phyloP scores from a whole-genome alignment of 2,113 vertebrate species.

The Python bivittatus region DNA sequence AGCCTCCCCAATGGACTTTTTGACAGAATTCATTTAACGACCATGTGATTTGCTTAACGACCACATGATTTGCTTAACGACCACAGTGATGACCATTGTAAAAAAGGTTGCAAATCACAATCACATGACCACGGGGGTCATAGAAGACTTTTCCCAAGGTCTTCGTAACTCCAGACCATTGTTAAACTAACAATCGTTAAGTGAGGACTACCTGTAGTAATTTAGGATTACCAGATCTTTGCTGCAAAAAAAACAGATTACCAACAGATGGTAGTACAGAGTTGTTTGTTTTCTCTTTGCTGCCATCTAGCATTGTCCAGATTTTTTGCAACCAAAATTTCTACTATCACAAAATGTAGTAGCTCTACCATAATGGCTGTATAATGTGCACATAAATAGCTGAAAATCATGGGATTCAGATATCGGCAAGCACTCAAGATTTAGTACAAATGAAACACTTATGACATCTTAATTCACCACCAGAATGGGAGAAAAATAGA shows the following conservation, averaged over 20 bases:
- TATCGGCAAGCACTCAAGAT: constrained; percentile 53
- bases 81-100: no score
- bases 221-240: neutral
- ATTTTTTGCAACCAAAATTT: neutral
- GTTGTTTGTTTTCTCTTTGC: neutral
- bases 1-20: no score
- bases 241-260: neutral
- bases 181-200: no score
- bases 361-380: neutral
- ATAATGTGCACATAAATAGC: constrained; percentile 54
- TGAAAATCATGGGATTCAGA: constrained; percentile 55
- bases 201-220: no score
- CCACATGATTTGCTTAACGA: no score
- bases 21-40: no score
- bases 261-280: neutral
- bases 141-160: no score
- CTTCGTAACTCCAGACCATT: no score
- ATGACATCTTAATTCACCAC: constrained; percentile 59
- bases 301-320: neutral
- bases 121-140: no score
- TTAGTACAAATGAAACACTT: constrained; percentile 67
- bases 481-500: constrained; percentile 54
- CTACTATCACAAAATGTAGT: neutral
- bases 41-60: no score
- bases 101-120: no score